Base-by-base conservation (phyloP, 2,113 vertebrate species). In the Alethe diademata region DNA sequence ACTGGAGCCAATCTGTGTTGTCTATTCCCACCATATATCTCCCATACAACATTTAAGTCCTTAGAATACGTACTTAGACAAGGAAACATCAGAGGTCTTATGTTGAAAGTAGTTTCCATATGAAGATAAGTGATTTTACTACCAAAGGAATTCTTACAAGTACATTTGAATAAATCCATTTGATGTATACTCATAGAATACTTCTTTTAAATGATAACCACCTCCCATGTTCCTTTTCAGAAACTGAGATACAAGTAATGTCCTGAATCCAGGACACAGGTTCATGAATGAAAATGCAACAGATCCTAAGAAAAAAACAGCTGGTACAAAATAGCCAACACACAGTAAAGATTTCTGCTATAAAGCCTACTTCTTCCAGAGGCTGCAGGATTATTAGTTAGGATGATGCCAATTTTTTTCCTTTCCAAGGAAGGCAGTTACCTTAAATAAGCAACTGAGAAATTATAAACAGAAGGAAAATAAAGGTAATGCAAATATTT, bases 381-480 rank as follows among this genome's bases (percentile, higher is more conserved):
- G 28, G 8, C 22, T 90, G 53, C 29, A 91, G 40, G 13, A 33
- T 72, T 82, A 74, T 47, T 71, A 53, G 11, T 25, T 54, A 78
- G 51, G 47, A 72, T 4, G 2, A 62, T 43, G 75, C 13, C 0
- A 20, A 9, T 5, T 38, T 78, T 86, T 75, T 79, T 81, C 13
- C 28, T 69, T 85, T 47, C 23, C n/a, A 85, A 71, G 24, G 36
- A 89, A 82, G 12, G 14, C 40, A 75, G 29, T n/a, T 53, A 61
- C 51, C 48, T 82, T 70, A 79, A 92, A 71, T 43, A 75, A 74
- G 6, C 4, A 6, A 74, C 58, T 6, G 40, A 79, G 40, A 92
- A 95, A 90, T 66, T 62, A 69, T 58, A 92, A 91, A 78, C 11
- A 67, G 29, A 90, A 88, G 19, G 45, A 90, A 93, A 92, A 82